A percentile compares a stretch with the other conserved stretches of the same genome.
Conservation (phyloP, 2,888 invertebrate genomes). For the Acholoe squamosa region DNA sequence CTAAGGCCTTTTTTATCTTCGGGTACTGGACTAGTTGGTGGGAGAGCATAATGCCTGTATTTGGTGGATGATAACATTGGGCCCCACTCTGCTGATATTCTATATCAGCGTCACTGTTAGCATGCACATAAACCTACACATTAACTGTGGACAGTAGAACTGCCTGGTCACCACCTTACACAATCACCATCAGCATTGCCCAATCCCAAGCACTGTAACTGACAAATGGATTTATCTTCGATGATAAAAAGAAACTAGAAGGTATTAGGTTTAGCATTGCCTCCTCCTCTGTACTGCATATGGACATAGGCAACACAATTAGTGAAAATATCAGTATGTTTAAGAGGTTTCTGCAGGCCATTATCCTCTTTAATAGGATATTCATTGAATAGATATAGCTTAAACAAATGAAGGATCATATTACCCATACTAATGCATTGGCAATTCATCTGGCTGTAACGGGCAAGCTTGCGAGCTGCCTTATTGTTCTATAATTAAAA, state of each 20-base stretch:
- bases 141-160: neutral
- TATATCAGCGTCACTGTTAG: neutral
- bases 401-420: no score
- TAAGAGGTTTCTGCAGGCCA: no score
- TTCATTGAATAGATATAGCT: no score
- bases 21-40: no score
- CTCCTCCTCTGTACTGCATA: neutral
- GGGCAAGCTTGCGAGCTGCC: no score
- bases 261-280: neutral
- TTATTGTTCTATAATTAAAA: no score
- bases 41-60: neutral
- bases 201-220: neutral
- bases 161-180: neutral
- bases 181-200: neutral
- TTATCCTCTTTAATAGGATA: no score
- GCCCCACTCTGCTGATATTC: neutral
- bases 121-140: conserved; percentile 10
- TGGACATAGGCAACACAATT: no score
- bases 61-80: neutral
- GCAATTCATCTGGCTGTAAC: no score
- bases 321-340: no score
- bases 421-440: no score
- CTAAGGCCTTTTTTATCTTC: no score
- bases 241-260: neutral
- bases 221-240: neutral